A percentile compares a stretch with the other conserved stretches of the same genome.
Evolutionary conservation across 2,113 vertebrate genomes (phyloP).

Genomic region (Collichthys lucidus): DNA sequence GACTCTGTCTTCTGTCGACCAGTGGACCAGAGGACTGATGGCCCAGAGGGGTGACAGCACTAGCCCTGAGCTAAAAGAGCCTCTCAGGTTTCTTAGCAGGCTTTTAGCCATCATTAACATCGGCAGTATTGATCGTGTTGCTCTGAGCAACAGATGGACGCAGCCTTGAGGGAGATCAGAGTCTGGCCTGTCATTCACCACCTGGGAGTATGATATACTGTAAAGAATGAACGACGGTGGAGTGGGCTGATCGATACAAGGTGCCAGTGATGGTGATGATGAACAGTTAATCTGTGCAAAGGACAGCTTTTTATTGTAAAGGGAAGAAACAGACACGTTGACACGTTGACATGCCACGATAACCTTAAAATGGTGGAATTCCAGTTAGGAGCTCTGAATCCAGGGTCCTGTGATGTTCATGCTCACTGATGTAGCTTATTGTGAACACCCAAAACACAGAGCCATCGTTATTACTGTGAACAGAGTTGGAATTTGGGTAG

Average conservation of each 20-base stretch:
- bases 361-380: neutral
- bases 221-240: slow-evolving; percentile 21
- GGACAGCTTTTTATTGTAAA: neutral
- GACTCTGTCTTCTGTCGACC: neutral
- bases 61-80: slow-evolving; percentile 18
- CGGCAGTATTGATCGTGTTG: slow-evolving; percentile 74
- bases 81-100: slow-evolving; percentile 76
- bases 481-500: neutral
- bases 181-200: slow-evolving; percentile 21
- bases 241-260: slow-evolving; percentile 26
- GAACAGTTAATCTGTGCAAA: too few relatives aligned
- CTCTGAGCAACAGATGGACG: slow-evolving; percentile 74
- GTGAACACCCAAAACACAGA: too few relatives aligned
- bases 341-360: neutral
- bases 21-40: neutral
- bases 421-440: too few relatives aligned
- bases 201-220: slow-evolving; percentile 28
- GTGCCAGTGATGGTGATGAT: neutral
- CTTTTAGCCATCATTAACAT: slow-evolving; percentile 80
- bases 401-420: neutral
- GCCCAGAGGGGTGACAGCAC: slow-evolving; percentile 1
- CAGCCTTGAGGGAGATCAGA: slow-evolving; percentile 30
- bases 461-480: neutral
- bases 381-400: neutral
- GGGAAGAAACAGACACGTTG: neutral